Evolutionary conservation across 2,797 vertebrate genomes (phyloP), one percentile per base, ranked within the genome.

Genomic region (Euphonia xanthogaster): DNA sequence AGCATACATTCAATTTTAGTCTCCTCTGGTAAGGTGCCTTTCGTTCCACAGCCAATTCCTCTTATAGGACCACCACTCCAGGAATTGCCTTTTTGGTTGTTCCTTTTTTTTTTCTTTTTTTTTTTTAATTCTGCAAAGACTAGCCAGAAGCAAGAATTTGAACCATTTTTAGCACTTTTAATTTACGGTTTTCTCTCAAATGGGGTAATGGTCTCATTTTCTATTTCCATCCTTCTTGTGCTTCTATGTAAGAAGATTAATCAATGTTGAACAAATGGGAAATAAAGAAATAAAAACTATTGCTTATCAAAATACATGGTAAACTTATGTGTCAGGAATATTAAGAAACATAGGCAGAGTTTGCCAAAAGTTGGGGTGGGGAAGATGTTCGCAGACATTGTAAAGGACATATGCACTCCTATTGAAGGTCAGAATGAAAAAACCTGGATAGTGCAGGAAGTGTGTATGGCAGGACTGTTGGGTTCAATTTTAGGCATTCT

Each of bases 321-420:
- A 58, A 84, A 54, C 7, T 66, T 12, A 14, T 18, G 13, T n/a
- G 7, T 10, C 37, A 53, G n/a, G 7, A 76, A 33, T 53, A 65
- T 33, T 76, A 48, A 40, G 28, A 75, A 75, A 45, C 20, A 40
- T 12, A 71, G 14, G 3, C 6, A 53, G 2, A 1, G 2, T 79
- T 55, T 79, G 6, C 27, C 63, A 54, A 63, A 78, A 77, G n/a
- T 4, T 60, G 23, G 17, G 5, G 2, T 6, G 5, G 1, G 1
- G 4, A 5, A 28, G 3, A 5, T 0, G 0, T 58, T 90, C 14
- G 27, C 7, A 33, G 21, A 7, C 5, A 8, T 25, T 48, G 5
- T 72, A n/a, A 75, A 75, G 18, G 7, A 58, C 9, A 27, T 12
- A 9, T 0, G 3, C 5, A 11, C 14, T 28, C 12, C 5, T 27